Base-by-base conservation (phyloP, 2,797 vertebrate species). In the Scyliorhinus canicula region DNA sequence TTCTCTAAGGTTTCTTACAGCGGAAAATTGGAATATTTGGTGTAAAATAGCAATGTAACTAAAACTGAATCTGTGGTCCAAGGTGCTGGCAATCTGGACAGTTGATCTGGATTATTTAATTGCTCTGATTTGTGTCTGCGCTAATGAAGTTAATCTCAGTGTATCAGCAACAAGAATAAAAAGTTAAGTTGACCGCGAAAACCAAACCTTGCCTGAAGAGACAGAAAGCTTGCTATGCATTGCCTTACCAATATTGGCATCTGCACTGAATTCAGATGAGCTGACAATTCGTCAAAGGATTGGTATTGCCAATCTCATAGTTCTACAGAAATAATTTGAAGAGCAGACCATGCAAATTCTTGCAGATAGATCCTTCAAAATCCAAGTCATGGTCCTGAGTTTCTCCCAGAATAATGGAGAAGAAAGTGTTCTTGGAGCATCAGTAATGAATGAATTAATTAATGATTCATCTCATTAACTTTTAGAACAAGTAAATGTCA, bases 381-480 rank as follows among this genome's bases (percentile, higher is more conserved):
- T 88, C 31, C 55, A 88, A 60, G 28, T 88, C 11, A 63, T 91
- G 57, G 88, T 44, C 88, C 40, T 26, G 21, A 44, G 57, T 40
- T 63, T 63, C 21, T 19, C 88, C 21, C 7, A 44, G 21, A 63
- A 24, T 63, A 91, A 65, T 26, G 57, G 57, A 88, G 57, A 57
- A 88, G 88, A 91, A 91, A 63, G 57, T 44, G 21, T 63, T 57
- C 52, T 52, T 90, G 52, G 44, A 71, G 28, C 14, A 35, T 93
- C 16, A 93, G 65, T 50, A 93, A 50, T 71, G 67, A 93, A 69
- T 50, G 28, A 71, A 69, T 50, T 9, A 93, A 50, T 93, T 71
- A 69, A 35, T 50, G 93, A 74, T 50, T 71, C 67, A 74, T 71
- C 40, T 93, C 65, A 71, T 71, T 93, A 71, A 93, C 69, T 52